Evolutionary conservation across 2,888 invertebrate genomes (phyloP).

Genomic region (Latheticus oryzae): DNA sequence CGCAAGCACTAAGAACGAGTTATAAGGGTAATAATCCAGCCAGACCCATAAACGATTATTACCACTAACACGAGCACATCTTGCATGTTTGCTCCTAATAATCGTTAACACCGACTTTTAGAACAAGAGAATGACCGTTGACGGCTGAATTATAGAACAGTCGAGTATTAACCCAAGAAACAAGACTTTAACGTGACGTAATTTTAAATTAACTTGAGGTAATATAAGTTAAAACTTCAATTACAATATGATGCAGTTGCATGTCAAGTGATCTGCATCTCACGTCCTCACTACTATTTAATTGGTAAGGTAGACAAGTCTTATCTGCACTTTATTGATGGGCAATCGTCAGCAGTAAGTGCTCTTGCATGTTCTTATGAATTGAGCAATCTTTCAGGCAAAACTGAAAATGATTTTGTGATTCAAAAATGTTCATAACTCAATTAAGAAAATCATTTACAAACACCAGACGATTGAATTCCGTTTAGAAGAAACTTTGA

Average conservation of each 20-base stretch:
- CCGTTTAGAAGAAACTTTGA: slow-evolving; percentile 24
- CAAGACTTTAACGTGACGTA: slow-evolving; percentile 25
- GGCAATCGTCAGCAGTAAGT: slow-evolving; percentile 45
- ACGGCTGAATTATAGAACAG: slow-evolving; percentile 20
- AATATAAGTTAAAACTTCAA: slow-evolving; percentile 1
- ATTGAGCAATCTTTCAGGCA: slow-evolving; percentile 17
- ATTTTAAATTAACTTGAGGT: slow-evolving; percentile 22
- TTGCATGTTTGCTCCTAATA: slow-evolving; percentile 51
- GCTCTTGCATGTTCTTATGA: slow-evolving; percentile 46
- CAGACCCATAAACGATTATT: slow-evolving; percentile 54
- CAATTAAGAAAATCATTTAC: slow-evolving; percentile 20
- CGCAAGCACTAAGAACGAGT: slow-evolving; percentile 57
- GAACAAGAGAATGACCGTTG: slow-evolving; percentile 22
- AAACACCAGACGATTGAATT: not conserved
- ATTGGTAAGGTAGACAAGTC: slow-evolving; percentile 41
- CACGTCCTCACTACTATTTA: slow-evolving; percentile 46
- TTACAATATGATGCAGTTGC: slow-evolving; percentile 39
- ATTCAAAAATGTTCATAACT: too few relatives aligned
- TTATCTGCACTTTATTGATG: slow-evolving; percentile 45
- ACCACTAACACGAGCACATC: slow-evolving; percentile 46
- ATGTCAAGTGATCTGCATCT: slow-evolving; percentile 57
- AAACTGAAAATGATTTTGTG: too few relatives aligned
- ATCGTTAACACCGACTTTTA: slow-evolving; percentile 43
- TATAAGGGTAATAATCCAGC: slow-evolving; percentile 57
- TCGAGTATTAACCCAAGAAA: slow-evolving; percentile 14